phyloP scores from a whole-genome alignment of 2,797 vertebrate genomes.

The Etheostoma perlongum region DNA sequence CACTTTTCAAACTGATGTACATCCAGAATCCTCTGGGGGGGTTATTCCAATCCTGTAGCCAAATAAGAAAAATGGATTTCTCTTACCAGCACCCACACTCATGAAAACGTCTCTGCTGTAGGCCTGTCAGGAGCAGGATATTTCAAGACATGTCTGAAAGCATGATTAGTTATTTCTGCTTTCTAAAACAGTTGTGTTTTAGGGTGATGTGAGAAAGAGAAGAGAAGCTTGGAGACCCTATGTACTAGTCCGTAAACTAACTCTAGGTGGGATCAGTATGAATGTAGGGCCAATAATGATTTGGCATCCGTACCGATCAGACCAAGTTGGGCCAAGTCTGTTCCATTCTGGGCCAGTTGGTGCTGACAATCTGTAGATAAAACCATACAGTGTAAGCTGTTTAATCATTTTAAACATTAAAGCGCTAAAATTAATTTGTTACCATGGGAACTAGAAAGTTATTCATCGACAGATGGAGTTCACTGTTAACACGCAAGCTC shows the following conservation, averaged over 20 bases:
- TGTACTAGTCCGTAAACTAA: background rate
- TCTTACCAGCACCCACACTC: constrained; percentile 34
- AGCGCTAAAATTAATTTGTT: background rate
- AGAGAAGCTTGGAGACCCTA: background rate
- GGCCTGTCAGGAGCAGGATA: constrained; percentile 20
- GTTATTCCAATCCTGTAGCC: constrained; percentile 53
- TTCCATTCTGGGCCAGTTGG: background rate
- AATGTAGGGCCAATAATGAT: background rate
- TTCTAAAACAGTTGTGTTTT: constrained; percentile 1
- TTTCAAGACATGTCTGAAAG: constrained; percentile 14
- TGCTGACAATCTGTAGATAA: background rate
- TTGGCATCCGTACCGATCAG: background rate
- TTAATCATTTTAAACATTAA: background rate
- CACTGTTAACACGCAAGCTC: background rate
- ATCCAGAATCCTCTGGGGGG: constrained; percentile 30
- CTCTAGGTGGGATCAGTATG: background rate
- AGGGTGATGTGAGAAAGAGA: background rate
- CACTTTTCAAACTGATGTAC: constrained; percentile 54
- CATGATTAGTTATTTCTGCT: background rate
- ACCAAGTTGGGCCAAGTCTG: background rate
- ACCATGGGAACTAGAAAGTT: background rate
- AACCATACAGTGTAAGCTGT: background rate
- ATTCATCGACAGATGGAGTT: constrained; percentile 1
- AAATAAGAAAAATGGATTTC: constrained; percentile 70
- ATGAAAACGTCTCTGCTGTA: constrained; percentile 43